These are phyloP conservation scores for Drosophila peninsularis DNA, from an alignment of 2,888 invertebrate species.

Conservation along the genomic window DNA sequence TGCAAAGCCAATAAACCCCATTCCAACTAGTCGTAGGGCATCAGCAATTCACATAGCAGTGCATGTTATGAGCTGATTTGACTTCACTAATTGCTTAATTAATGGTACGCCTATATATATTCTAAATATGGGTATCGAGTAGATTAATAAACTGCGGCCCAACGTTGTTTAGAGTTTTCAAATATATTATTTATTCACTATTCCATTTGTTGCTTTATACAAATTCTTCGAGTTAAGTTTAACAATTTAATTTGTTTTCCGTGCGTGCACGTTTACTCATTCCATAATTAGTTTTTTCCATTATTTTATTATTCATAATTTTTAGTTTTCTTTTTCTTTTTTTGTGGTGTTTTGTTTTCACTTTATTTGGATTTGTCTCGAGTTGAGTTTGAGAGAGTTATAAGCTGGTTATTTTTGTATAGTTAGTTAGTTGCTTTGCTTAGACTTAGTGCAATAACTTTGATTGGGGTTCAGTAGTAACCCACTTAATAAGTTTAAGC, in stretches of 20 bases:
- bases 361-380: slow-evolving; percentile 13
- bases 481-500: slow-evolving; percentile 3
- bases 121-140: slow-evolving; percentile 9
- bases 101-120: slow-evolving; percentile 9
- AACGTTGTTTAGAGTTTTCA: slow-evolving; percentile 39
- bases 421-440: slow-evolving; percentile 50
- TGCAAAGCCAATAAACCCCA: slow-evolving; percentile 3
- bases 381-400: slow-evolving; percentile 24
- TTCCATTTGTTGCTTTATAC: slow-evolving; percentile 60
- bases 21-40: background rate
- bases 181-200: slow-evolving; percentile 75
- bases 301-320: slow-evolving; percentile 24
- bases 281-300: slow-evolving; percentile 11
- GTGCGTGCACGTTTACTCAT: slow-evolving; percentile 30
- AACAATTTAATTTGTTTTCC: slow-evolving; percentile 53
- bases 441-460: slow-evolving; percentile 32
- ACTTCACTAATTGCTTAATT: slow-evolving; percentile 44
- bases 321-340: background rate
- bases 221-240: slow-evolving; percentile 50
- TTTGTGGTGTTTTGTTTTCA: slow-evolving; percentile 10
- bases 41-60: background rate
- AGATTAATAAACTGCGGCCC: background rate
- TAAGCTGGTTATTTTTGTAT: slow-evolving; percentile 42
- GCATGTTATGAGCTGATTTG: slow-evolving; percentile 29
- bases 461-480: background rate